Evolutionary conservation across 2,797 vertebrate genomes (phyloP), one percentile per base, ranked within the genome.

Genomic region (Pyrocephalus nanus): DNA sequence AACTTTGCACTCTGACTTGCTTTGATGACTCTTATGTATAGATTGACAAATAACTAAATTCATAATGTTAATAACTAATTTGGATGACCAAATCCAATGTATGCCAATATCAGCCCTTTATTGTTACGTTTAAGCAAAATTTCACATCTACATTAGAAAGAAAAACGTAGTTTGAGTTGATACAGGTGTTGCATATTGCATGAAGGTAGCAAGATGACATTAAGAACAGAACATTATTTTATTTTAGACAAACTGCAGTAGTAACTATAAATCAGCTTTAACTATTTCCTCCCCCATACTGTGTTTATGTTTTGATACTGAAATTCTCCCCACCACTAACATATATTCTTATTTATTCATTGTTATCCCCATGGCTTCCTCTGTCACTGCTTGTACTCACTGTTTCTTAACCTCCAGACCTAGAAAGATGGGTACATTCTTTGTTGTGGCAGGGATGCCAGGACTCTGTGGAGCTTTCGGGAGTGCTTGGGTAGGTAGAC

Each of bases 51-150:
- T 65, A 91, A 48, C 78, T 84, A 92, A 96, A 95, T 86, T 95
- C 36, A 58, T 42, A 42, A 42, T 42, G 15, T 42, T 42, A 42
- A 42, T 42, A 42, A 42, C 40, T 42, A 42, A 38, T 45, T 92
- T 92, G 91, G 93, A 93, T 95, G 21, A 82, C 86, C 71, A 86
- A 90, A 94, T 83, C 70, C 67, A 74, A 53, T 80, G 40, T 71
- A 93, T 92, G 70, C 79, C 95, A 95, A 90, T 90, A 88, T 62
- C 40, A 77, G 27, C 55, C 45, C 55, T 96, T 96, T 93, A 81
- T 92, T 97, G 83, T 81, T 94, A 57, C 92, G 83, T 97, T 97
- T 96, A 96, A 94, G 86, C 67, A 96, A 97, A 96, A 91, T 92
- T 93, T 97, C 96, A 86, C 72, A 72, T 95, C 58, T 95, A 55